Conservation (phyloP, 37 sponge, comb jelly and placozoan genomes). For the Halisarca cf. caerulea region DNA sequence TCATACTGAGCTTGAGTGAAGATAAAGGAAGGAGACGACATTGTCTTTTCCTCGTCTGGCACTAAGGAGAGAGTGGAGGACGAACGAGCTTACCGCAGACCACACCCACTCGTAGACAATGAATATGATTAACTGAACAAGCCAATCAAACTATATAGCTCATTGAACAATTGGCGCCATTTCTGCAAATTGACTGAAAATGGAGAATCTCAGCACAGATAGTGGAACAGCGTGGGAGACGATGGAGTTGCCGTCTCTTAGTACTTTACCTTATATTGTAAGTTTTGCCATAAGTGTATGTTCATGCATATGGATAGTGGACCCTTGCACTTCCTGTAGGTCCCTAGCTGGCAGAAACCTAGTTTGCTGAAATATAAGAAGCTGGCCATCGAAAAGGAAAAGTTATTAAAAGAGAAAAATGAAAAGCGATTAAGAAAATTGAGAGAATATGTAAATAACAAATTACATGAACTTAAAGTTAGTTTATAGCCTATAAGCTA, state of each 20-base stretch:
- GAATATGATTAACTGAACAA: neutral
- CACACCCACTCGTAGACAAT: neutral
- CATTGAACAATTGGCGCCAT: too few relatives aligned
- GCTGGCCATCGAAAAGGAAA: conserved; percentile 42
- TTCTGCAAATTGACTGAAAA: neutral
- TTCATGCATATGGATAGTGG: neutral
- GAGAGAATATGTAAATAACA: conserved; percentile 23
- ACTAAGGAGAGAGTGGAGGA: too few relatives aligned
- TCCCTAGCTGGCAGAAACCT: conserved; percentile 30
- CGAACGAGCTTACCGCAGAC: neutral
- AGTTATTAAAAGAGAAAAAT: neutral
- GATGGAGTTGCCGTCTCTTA: neutral
- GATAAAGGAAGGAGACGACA: conserved; percentile 31
- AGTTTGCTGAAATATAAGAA: conserved; percentile 27
- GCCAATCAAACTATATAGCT: too few relatives aligned
- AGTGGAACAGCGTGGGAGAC: neutral
- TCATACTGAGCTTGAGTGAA: conserved; percentile 80
- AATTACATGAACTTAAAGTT: conserved; percentile 20
- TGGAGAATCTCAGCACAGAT: neutral
- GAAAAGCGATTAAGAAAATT: conserved; percentile 1
- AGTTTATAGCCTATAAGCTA: neutral
- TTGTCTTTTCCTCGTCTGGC: neutral
- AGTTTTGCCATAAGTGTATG: neutral
- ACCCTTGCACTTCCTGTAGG: conserved; percentile 33
- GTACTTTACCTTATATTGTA: conserved; percentile 39